A percentile compares a stretch with the other conserved stretches of the same genome.
Conservation (phyloP, 2,797 vertebrate species). For the Tapirus indicus region DNA sequence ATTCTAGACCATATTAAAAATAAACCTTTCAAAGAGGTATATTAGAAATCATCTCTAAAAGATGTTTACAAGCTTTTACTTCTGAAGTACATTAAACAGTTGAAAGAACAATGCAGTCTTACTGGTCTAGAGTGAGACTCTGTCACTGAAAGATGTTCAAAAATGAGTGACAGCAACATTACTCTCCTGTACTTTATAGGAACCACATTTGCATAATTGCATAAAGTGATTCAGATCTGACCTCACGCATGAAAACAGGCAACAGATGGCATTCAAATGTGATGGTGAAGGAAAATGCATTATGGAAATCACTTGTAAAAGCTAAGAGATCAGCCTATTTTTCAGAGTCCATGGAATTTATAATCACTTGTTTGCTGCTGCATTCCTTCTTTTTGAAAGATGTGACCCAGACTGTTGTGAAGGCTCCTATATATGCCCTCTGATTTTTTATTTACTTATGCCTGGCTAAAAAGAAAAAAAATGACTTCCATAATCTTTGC, state of each 20-base stretch:
- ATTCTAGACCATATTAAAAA: neutral
- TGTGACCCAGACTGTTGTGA: neutral
- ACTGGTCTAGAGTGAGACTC: neutral
- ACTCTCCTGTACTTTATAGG: slow-evolving; percentile 52
- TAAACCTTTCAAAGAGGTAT: neutral
- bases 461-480: neutral
- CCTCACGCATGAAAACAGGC: slow-evolving; percentile 50
- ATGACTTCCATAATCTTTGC: slow-evolving; percentile 10
- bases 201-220: slow-evolving; percentile 31
- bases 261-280: slow-evolving; percentile 69
- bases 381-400: neutral
- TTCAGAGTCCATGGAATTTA: neutral
- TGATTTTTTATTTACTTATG: slow-evolving; percentile 4
- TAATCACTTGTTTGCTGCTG: neutral
- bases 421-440: neutral
- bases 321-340: slow-evolving; percentile 52
- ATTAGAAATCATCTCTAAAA: slow-evolving; percentile 34
- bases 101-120: neutral
- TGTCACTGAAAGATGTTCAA: neutral
- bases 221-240: slow-evolving; percentile 72
- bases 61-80: neutral
- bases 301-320: slow-evolving; percentile 60
- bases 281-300: slow-evolving; percentile 2
- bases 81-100: neutral
- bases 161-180: slow-evolving; percentile 36